Evolutionary conservation across 2,888 invertebrate genomes (phyloP).

Genomic region (Anodontia alba): DNA sequence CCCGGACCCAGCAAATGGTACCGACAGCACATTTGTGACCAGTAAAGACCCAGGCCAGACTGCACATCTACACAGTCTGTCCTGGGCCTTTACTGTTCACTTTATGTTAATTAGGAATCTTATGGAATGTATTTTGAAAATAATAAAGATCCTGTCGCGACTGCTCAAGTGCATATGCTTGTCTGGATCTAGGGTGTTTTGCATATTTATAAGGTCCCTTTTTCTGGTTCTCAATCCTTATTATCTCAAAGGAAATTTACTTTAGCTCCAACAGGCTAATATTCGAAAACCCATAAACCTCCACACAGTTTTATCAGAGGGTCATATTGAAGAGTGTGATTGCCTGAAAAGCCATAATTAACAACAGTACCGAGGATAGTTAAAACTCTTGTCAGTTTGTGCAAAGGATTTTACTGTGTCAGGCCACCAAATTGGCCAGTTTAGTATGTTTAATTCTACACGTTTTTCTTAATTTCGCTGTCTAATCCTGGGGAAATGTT

Average conservation of each 20-base stretch:
- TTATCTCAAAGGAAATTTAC: constrained; percentile 13
- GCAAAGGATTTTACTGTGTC: constrained; percentile 5
- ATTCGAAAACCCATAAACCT: constrained; percentile 17
- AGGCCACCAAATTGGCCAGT: constrained; percentile 1
- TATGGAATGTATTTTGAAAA: no score
- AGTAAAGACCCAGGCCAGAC: no score
- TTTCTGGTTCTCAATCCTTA: not conserved
- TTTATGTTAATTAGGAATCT: no score
- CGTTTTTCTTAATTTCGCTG: constrained; percentile 14
- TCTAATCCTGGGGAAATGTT: not conserved
- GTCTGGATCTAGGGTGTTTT: no score
- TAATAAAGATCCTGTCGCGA: no score
- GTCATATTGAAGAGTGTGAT: constrained; percentile 7
- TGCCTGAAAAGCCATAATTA: constrained; percentile 15
- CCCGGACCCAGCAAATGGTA: no score
- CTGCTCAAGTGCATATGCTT: no score
- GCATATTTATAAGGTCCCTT: no score
- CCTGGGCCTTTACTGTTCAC: no score
- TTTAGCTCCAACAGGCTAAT: not conserved
- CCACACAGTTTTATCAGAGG: constrained; percentile 9
- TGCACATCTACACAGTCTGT: no score
- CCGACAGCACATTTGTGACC: no score
- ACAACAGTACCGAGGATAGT: constrained; percentile 3
- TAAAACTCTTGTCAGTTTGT: constrained; percentile 14
- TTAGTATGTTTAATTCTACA: constrained; percentile 11